phyloP scores from a whole-genome alignment of 2,797 vertebrate species.

The Acropternis orthonyx region DNA sequence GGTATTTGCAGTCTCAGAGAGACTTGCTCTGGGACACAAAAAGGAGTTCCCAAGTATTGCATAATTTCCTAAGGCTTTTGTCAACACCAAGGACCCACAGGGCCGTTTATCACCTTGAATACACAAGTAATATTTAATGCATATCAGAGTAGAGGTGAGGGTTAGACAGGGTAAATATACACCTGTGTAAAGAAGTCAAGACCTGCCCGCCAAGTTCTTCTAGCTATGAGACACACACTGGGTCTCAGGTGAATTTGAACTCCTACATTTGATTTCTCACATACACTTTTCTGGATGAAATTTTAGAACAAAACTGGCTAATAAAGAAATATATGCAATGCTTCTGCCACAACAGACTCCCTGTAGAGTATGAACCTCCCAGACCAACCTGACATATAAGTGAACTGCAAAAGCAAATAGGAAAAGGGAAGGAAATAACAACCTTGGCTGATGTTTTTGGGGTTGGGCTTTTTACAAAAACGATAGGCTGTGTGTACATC shows the following conservation, averaged over 20 bases:
- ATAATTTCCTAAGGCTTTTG: neutral
- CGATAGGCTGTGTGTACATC: neutral
- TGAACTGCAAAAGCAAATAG: fast-evolving
- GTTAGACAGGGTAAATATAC: neutral
- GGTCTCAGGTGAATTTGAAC: neutral
- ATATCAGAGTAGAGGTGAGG: conserved; percentile 16
- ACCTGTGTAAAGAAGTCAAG: neutral
- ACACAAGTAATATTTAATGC: neutral
- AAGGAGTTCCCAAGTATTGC: neutral
- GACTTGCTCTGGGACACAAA: neutral
- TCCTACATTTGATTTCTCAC: neutral
- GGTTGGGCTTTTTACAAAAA: neutral
- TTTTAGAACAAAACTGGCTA: neutral
- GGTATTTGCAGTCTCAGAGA: too few species aligned
- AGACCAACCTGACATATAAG: neutral
- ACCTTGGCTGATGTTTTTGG: neutral
- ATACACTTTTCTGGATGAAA: neutral
- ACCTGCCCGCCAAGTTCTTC: neutral
- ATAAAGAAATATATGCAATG: neutral
- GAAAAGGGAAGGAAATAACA: neutral
- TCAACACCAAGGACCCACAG: neutral
- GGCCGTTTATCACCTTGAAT: neutral
- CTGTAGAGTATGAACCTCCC: neutral
- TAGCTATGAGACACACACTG: fast-evolving
- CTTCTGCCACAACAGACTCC: neutral